Conservation (phyloP, 2,888 invertebrate genomes). For the Drosophila stalkeri region DNA sequence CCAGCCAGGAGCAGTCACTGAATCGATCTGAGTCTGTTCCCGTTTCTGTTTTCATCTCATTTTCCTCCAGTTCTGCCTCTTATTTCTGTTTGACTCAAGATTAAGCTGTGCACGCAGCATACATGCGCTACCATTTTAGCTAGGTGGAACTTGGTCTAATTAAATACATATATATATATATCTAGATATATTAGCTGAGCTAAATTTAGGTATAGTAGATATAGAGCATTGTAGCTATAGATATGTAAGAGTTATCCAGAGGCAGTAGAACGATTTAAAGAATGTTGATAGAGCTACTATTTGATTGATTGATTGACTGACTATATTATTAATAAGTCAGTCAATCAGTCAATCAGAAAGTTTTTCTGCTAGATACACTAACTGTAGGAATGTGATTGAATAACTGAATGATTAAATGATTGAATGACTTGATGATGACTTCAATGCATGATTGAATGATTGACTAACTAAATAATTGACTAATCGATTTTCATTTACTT, state of each 20-base stretch:
- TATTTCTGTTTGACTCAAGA: conserved; percentile 3
- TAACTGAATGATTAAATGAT: background rate
- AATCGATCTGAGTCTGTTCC: conserved; percentile 43
- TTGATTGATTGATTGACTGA: background rate
- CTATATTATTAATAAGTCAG: background rate
- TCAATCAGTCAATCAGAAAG: too few species aligned
- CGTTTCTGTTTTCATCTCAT: conserved; percentile 37
- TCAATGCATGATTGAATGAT: background rate
- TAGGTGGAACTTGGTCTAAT: conserved; percentile 9
- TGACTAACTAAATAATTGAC: background rate
- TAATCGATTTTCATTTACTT: too few species aligned
- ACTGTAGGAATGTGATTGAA: too few species aligned
- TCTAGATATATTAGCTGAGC: background rate
- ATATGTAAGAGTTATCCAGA: background rate
- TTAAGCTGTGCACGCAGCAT: conserved; percentile 42
- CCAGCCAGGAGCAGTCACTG: conserved; percentile 35
- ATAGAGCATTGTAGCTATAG: background rate
- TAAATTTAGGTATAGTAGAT: too few species aligned
- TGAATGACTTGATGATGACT: background rate
- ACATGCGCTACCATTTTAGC: conserved; percentile 39
- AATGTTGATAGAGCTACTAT: background rate
- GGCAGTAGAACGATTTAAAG: background rate
- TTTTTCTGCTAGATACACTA: too few species aligned
- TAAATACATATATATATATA: too few species aligned
- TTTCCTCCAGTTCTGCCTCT: conserved; percentile 8